Conservation (phyloP, 1,140 invertebrate genomes). For the Drosophila rhopaloa region DNA sequence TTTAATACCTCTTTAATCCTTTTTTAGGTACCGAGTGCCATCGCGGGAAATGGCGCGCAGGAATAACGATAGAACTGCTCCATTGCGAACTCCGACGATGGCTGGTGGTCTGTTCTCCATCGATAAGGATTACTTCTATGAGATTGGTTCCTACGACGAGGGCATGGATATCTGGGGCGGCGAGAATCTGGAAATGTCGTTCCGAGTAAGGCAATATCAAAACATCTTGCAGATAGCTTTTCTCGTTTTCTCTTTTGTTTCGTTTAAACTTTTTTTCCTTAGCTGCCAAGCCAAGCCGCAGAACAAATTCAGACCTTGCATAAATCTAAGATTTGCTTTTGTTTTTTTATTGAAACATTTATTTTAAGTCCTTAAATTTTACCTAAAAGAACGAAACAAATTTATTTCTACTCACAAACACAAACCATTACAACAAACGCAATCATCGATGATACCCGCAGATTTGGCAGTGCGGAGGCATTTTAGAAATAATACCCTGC, state of each 20-base stretch:
- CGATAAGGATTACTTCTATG: constrained; percentile 98
- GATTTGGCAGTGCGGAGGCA: constrained; percentile 99
- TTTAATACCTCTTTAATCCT: background rate
- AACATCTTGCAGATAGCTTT: constrained; percentile 12
- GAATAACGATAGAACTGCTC: constrained; percentile 94
- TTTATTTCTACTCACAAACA: constrained; percentile 53
- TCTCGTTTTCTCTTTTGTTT: constrained; percentile 47
- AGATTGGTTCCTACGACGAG: constrained; percentile 98
- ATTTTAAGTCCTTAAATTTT: constrained; percentile 28
- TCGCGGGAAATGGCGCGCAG: constrained; percentile 96
- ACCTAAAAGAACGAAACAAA: constrained; percentile 26
- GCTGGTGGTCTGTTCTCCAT: constrained; percentile 99
- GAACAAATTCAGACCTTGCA: constrained; percentile 49
- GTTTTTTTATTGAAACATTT: constrained; percentile 34
- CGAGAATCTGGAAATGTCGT: constrained; percentile 99
- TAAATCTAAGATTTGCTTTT: constrained; percentile 12
- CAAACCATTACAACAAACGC: constrained; percentile 46
- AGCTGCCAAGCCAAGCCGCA: constrained; percentile 69
- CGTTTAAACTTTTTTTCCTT: constrained; percentile 35
- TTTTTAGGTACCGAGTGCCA: constrained; percentile 95
- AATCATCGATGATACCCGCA: constrained; percentile 85
- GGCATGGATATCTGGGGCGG: constrained; percentile 99
- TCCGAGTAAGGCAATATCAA: constrained; percentile 91
- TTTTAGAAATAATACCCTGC: constrained; percentile 97
- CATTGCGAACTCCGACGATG: constrained; percentile 98